Percentiles rank a stretch among this genome's conserved stretches.
Conservation (phyloP, 2,888 invertebrate species). For the Miltochrista miniata region DNA sequence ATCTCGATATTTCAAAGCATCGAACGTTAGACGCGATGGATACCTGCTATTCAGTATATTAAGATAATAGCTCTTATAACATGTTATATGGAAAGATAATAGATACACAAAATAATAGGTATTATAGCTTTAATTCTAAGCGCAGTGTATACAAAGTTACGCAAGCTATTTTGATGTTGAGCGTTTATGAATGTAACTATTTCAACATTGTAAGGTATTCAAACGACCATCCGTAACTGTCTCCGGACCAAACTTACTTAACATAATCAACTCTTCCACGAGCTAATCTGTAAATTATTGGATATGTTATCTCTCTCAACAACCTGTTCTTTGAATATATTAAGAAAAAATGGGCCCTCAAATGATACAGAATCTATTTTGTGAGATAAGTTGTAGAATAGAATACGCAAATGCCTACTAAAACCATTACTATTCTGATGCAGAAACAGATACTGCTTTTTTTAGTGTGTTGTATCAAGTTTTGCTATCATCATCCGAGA, state of each 20-base stretch:
- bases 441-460: too few relatives aligned
- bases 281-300: conserved; percentile 58
- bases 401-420: conserved; percentile 4
- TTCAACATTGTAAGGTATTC: conserved; percentile 39
- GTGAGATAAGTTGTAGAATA: conserved; percentile 37
- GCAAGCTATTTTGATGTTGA: conserved; percentile 22
- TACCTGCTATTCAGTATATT: neutral
- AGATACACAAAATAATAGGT: conserved; percentile 6
- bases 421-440: neutral
- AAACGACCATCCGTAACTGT: conserved; percentile 34
- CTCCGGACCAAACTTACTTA: conserved; percentile 45
- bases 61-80: neutral
- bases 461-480: too few relatives aligned
- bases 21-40: neutral
- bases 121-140: conserved; percentile 12
- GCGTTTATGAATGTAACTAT: conserved; percentile 28
- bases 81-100: neutral
- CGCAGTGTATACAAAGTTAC: conserved; percentile 14
- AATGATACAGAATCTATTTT: conserved; percentile 37
- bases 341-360: conserved; percentile 47
- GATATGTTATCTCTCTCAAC: conserved; percentile 54
- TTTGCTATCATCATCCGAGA: too few relatives aligned
- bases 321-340: conserved; percentile 54
- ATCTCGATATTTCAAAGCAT: neutral
- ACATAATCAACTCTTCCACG: conserved; percentile 46